Evolutionary conservation across 2,888 invertebrate species (phyloP).

Genomic region (Macrosoma leucophasiata): DNA sequence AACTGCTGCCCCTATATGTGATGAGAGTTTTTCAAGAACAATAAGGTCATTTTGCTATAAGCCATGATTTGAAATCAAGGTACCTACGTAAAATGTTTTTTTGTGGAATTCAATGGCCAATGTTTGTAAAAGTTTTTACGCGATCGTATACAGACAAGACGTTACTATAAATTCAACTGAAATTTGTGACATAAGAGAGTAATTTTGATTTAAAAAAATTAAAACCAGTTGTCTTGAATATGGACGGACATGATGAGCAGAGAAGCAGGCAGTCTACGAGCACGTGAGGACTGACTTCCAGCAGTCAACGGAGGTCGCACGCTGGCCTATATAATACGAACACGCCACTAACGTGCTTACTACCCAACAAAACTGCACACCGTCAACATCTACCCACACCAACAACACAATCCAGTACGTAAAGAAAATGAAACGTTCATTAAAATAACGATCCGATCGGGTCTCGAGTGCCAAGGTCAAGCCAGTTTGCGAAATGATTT

Average conservation of each 20-base stretch:
- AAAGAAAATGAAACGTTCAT: slow-evolving; percentile 40
- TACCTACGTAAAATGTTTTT: no score
- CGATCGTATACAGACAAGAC: no score
- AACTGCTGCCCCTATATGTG: no score
- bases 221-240: no score
- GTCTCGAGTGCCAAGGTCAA: slow-evolving; percentile 40
- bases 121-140: no score
- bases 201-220: no score
- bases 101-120: no score
- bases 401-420: slow-evolving; percentile 52
- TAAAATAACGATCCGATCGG: slow-evolving; percentile 36
- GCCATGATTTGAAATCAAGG: no score
- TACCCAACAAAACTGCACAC: slow-evolving; percentile 55
- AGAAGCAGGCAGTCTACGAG: slow-evolving; percentile 10
- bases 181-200: no score
- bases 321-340: slow-evolving; percentile 68
- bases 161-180: no score
- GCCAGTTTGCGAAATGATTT: slow-evolving; percentile 38
- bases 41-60: no score
- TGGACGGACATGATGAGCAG: slow-evolving; percentile 11
- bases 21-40: no score
- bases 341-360: slow-evolving; percentile 55
- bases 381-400: slow-evolving; percentile 51
- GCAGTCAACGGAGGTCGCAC: slow-evolving; percentile 55
- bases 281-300: slow-evolving; percentile 37